Evolutionary conservation across 2,113 vertebrate genomes (phyloP).

Genomic region (Phoenicopterus ruber): DNA sequence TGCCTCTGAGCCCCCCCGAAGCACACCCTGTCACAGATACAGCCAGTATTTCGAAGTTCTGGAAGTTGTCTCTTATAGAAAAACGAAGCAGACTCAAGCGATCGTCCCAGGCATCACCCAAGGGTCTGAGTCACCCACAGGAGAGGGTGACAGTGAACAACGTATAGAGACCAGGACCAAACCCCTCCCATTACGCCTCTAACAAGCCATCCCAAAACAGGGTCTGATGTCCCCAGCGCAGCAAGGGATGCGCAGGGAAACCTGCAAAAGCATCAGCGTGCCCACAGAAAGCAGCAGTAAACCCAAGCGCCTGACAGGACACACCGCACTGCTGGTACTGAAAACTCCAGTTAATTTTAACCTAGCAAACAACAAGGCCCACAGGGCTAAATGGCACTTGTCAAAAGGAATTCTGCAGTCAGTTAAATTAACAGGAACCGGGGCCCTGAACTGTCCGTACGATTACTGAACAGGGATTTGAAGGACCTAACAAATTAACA

Average conservation of each 20-base stretch:
- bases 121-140: too few relatives aligned
- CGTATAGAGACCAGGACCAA: not conserved
- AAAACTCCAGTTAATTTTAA: not conserved
- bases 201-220: not conserved
- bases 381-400: not conserved
- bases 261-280: not conserved
- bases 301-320: not conserved
- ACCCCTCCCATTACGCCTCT: too few relatives aligned
- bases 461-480: not conserved
- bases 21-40: rapidly evolving
- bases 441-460: not conserved
- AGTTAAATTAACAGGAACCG: not conserved
- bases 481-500: slow-evolving; percentile 3
- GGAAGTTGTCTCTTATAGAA: rapidly evolving
- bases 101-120: not conserved
- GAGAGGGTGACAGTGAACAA: not conserved
- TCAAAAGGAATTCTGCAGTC: slow-evolving; percentile 16
- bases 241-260: not conserved
- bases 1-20: rapidly evolving
- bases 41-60: not conserved
- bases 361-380: not conserved
- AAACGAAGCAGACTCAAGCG: not conserved
- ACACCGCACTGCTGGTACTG: not conserved
- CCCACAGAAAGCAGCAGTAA: not conserved
- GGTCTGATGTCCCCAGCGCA: rapidly evolving